Evolutionary conservation across 2,113 vertebrate genomes (phyloP).

Genomic region (Rhombomys opimus): DNA sequence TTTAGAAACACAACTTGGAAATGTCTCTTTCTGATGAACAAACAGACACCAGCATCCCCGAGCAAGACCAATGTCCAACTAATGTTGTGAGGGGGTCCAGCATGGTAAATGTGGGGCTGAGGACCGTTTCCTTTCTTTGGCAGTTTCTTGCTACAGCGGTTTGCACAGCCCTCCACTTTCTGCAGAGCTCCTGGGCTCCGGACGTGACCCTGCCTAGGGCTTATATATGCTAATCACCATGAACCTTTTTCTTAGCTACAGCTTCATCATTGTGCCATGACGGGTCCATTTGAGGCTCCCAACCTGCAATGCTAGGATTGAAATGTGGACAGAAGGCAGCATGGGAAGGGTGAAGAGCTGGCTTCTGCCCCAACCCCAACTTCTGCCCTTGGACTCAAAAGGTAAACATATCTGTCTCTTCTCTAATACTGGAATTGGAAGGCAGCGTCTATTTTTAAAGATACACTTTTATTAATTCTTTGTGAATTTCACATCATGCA

Average conservation of each 20-base stretch:
- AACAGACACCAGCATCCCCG: not conserved
- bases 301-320: not conserved
- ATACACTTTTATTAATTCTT: not conserved
- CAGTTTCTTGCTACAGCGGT: not conserved
- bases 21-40: slow-evolving; percentile 11
- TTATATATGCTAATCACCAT: not conserved
- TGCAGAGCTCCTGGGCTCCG: not conserved
- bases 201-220: not conserved
- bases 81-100: not conserved
- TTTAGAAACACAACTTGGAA: slow-evolving; percentile 9
- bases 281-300: not conserved
- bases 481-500: not conserved
- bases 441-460: not conserved
- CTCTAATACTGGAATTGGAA: not conserved
- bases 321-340: not conserved
- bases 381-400: not conserved
- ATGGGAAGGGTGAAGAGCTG: not conserved
- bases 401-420: not conserved
- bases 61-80: not conserved
- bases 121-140: not conserved
- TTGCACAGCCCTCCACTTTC: not conserved
- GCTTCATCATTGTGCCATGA: not conserved
- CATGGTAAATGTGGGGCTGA: too few species aligned
- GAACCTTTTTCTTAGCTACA: not conserved
- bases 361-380: not conserved